Conservation (phyloP, 2,113 vertebrate genomes). For the Melospiza georgiana region DNA sequence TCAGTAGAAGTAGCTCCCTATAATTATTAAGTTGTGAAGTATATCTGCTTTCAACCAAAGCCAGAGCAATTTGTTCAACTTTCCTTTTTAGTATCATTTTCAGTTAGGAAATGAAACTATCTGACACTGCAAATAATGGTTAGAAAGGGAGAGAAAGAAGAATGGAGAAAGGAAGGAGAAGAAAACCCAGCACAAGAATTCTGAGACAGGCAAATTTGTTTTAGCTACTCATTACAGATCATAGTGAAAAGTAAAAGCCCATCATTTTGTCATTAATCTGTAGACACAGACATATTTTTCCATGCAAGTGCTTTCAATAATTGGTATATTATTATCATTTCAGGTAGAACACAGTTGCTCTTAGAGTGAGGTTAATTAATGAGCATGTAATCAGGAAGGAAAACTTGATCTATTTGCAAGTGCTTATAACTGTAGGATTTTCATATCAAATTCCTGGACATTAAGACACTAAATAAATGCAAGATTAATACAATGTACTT, state of each 20-base stretch:
- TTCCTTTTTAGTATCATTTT: background rate
- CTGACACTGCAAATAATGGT: background rate
- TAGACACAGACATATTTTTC: background rate
- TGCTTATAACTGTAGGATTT: background rate
- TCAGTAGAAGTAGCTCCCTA: background rate
- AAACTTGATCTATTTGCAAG: background rate
- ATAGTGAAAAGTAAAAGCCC: background rate
- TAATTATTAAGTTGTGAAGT: background rate
- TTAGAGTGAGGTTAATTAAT: background rate
- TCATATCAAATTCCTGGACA: background rate
- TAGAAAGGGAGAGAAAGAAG: background rate
- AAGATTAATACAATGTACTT: background rate
- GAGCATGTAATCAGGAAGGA: background rate
- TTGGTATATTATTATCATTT: background rate
- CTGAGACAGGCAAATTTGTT: background rate
- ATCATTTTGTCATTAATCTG: background rate
- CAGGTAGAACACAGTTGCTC: background rate
- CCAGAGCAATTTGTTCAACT: background rate
- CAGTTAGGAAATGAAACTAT: background rate
- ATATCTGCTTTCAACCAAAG: background rate
- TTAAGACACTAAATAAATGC: background rate
- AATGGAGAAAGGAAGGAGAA: background rate
- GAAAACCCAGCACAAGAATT: background rate
- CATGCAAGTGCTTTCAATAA: background rate
- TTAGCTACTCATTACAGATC: background rate